Evolutionary conservation across 2,113 vertebrate genomes (phyloP).

Genomic region (Leptobrachium ailaonicum): DNA sequence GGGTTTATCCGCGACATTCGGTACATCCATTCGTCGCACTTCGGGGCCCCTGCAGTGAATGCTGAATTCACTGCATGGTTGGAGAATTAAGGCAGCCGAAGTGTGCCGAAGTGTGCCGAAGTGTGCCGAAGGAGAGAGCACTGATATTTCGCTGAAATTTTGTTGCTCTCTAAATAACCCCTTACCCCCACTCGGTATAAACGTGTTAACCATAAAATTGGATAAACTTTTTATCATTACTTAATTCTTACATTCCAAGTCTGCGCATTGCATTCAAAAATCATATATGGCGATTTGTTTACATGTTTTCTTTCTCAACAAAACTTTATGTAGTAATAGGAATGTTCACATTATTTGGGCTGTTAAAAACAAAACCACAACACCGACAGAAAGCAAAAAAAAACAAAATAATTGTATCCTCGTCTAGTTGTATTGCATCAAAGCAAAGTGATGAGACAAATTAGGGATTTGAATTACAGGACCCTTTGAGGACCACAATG

Average conservation of each 20-base stretch:
- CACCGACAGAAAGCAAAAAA: constrained; percentile 30
- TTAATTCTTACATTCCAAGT: constrained; percentile 10
- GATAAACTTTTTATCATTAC: constrained; percentile 9
- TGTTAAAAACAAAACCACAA: not conserved
- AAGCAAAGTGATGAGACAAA: constrained; percentile 34
- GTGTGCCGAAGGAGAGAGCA: no score
- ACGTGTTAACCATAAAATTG: not conserved
- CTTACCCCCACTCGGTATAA: not conserved
- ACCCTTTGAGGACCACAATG: constrained; percentile 3
- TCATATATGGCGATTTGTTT: not conserved
- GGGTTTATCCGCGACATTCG: no score
- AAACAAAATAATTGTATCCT: not conserved
- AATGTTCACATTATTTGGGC: not conserved
- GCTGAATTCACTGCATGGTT: no score
- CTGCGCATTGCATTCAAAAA: constrained; percentile 11
- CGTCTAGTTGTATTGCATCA: constrained; percentile 25
- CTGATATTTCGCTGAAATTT: no score
- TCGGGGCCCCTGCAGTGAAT: no score
- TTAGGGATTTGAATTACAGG: constrained; percentile 36
- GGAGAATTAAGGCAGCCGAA: no score
- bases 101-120: no score
- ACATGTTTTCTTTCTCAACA: constrained; percentile 2
- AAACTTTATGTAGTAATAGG: not conserved
- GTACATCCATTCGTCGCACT: no score
- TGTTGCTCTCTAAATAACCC: no score